Base-by-base conservation (phyloP, 2,888 invertebrate species). In the Archips xylosteana region DNA sequence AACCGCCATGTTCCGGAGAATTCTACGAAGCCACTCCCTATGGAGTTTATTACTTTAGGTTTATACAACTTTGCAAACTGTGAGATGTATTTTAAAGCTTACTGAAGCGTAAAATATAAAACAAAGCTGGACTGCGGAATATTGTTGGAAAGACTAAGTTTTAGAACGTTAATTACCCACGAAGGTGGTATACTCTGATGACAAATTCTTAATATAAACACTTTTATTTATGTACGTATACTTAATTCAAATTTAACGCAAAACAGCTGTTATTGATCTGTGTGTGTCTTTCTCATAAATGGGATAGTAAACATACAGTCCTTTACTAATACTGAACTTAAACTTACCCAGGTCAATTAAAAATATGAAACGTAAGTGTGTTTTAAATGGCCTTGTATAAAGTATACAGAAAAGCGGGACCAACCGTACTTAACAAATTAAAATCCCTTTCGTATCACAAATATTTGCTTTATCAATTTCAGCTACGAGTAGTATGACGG, bases 401-500 rank as follows among this genome's bases (percentile, higher is more conserved):
- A 23, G 12, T 4, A 1, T 12, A 32, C 57, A 32, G 32, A 12
- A 32, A 32, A 32, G 4, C 57, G 32, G 12, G 32, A 57, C 32
- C 32, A 32, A 12, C 15, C 10, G 60, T 9, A 36, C 39, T 60
- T 39, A 36, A 60, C 60, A 60, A 64, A 64, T 34, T n/a, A 64
- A 36, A 63, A 63, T 63, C 63, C 47, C 45, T 51, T 51, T 47
- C 9, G 61, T 6, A 67, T 5, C 57, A 45, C 59, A 68, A 73
- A 73, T 73, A 73, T 73, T 68, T 68, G 72, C n/a, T 23, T 12
- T 63, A 15, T 34, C 57, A 57, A 32, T 57, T 32, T 12, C 32
- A 23, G 57, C 32, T 32, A 6, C 54, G 57, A 23, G 10, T 10
- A 32, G 54, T 57, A 57, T 57, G 57, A 57, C 12, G 32, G 32